Conservation (phyloP, 2,113 vertebrate species). For the Syngnathus scovelli region DNA sequence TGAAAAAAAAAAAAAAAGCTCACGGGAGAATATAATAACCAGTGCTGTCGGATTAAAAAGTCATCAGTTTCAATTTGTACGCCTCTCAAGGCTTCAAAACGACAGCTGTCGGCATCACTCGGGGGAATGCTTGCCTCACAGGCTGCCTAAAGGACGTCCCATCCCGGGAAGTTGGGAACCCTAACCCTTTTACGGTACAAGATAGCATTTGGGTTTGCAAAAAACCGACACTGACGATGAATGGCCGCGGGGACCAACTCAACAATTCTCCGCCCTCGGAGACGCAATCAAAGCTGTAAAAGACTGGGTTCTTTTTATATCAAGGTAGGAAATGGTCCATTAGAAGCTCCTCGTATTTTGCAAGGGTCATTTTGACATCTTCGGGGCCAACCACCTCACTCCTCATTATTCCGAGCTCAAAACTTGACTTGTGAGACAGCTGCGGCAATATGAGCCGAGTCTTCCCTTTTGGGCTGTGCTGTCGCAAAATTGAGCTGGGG, state of each 20-base stretch:
- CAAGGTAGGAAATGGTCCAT: not conserved
- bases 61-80: constrained; percentile 7
- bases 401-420: not conserved
- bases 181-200: not conserved
- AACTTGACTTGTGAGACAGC: not conserved
- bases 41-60: not conserved
- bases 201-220: not conserved
- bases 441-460: not conserved
- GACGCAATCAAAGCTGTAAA: not conserved
- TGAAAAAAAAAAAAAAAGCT: not conserved
- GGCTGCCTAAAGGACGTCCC: constrained; percentile 3
- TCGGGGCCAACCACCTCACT: not conserved
- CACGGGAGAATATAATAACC: not conserved
- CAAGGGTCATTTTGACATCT: not conserved
- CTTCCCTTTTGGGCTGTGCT: not conserved
- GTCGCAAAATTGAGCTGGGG: not conserved
- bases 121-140: not conserved
- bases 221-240: not conserved
- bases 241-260: not conserved
- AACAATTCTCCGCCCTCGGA: not conserved
- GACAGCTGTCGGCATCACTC: not conserved
- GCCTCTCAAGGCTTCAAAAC: constrained; percentile 2
- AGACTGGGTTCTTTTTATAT: not conserved
- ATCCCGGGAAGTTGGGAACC: not conserved
- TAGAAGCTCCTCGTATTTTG: not conserved